Conservation (phyloP, 2,888 invertebrate genomes). For the Agonopterix alstromeriana region DNA sequence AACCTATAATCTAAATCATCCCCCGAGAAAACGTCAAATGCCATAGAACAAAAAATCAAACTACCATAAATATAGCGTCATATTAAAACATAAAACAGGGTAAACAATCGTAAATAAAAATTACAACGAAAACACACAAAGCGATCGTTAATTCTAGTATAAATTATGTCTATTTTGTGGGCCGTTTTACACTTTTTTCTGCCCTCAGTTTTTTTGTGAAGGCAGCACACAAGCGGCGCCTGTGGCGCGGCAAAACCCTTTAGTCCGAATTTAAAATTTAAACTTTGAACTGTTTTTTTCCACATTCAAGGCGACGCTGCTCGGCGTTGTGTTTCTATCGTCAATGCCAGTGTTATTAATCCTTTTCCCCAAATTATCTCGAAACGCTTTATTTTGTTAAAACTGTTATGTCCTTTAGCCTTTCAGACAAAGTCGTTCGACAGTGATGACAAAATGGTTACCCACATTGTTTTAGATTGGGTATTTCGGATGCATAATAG, state of each 20-base stretch:
- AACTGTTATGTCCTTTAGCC: not conserved
- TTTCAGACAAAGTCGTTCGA: not conserved
- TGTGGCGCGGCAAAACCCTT: slow-evolving; percentile 62
- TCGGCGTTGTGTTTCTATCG: slow-evolving; percentile 23
- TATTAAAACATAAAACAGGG: slow-evolving; percentile 75
- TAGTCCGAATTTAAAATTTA: slow-evolving; percentile 51
- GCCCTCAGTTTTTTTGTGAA: slow-evolving; percentile 48
- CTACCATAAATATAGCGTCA: slow-evolving; percentile 54
- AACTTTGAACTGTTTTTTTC: slow-evolving; percentile 28
- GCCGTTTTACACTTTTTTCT: slow-evolving; percentile 66
- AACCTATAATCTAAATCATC: too few species aligned
- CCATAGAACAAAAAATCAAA: slow-evolving; percentile 44
- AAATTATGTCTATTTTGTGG: slow-evolving; percentile 70
- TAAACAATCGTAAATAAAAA: slow-evolving; percentile 76
- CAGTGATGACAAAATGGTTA: too few species aligned
- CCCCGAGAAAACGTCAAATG: slow-evolving; percentile 21
- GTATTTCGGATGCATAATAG: too few species aligned
- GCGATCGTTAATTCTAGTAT: slow-evolving; percentile 63
- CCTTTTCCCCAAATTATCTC: slow-evolving; percentile 56
- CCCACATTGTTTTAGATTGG: too few species aligned
- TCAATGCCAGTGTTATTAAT: slow-evolving; percentile 48
- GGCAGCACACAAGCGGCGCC: slow-evolving; percentile 57
- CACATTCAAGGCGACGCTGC: slow-evolving; percentile 19
- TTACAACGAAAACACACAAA: slow-evolving; percentile 68
- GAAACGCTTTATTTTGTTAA: slow-evolving; percentile 47